Percentiles rank a stretch among this genome's conserved stretches.
Conservation (phyloP, 1,140 invertebrate genomes). For the Acromyrmex charruanus region DNA sequence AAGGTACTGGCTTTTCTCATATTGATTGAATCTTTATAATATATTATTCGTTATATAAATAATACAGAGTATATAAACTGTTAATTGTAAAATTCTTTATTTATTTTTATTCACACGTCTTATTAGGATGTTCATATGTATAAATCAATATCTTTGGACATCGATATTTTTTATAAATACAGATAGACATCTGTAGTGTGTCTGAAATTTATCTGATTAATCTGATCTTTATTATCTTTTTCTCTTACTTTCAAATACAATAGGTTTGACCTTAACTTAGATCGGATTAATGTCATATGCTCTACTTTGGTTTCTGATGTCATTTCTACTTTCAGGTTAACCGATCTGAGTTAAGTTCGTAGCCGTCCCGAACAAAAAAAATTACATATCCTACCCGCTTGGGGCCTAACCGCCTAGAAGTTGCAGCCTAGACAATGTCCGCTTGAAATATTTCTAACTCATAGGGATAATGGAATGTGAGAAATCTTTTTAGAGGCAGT, state of each 20-base stretch:
- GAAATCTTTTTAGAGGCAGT: too few species aligned
- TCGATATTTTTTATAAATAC: slow-evolving; percentile 69
- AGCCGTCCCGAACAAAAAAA: too few species aligned
- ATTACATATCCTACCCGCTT: too few species aligned
- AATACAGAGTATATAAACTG: slow-evolving; percentile 11
- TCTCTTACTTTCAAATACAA: neutral
- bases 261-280: too few species aligned
- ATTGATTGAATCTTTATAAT: slow-evolving; percentile 44
- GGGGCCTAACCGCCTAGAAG: too few species aligned
- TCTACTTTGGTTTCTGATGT: too few species aligned
- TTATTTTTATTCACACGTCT: neutral
- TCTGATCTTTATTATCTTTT: neutral
- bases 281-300: too few species aligned
- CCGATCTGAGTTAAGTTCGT: too few species aligned
- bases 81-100: neutral
- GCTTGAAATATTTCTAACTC: too few species aligned
- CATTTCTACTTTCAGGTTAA: too few species aligned
- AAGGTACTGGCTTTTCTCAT: slow-evolving; percentile 1
- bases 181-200: neutral
- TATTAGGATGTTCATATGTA: slow-evolving; percentile 42
- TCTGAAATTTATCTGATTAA: neutral
- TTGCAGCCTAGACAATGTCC: too few species aligned
- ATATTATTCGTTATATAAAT: slow-evolving; percentile 63
- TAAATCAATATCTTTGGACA: slow-evolving; percentile 33
- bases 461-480: too few species aligned